phyloP scores from a whole-genome alignment of 2,888 invertebrate species.

The Linyphia triangularis region DNA sequence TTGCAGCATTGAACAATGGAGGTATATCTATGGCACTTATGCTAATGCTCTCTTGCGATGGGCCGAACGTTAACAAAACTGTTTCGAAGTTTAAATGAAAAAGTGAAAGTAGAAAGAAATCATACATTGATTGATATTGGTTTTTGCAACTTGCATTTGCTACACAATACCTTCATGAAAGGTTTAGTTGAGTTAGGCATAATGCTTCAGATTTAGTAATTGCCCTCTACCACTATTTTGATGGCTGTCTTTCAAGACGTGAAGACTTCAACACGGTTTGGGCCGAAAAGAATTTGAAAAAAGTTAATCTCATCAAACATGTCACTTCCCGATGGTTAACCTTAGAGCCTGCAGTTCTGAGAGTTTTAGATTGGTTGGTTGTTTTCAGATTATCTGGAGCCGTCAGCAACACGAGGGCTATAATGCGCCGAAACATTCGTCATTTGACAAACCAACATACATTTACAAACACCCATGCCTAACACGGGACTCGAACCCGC shows the following conservation, averaged over 20 bases:
- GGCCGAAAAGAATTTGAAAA: neutral
- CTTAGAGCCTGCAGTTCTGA: neutral
- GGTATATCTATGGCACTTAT: neutral
- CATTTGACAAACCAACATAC: too few relatives aligned
- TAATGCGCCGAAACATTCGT: too few relatives aligned
- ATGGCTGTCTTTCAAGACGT: neutral
- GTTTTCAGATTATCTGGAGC: too few relatives aligned
- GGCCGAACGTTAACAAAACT: neutral
- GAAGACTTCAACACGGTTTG: neutral
- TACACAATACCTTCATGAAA: neutral
- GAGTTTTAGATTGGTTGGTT: too few relatives aligned
- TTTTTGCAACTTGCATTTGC: neutral
- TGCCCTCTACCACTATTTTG: neutral
- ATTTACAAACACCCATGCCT: too few relatives aligned
- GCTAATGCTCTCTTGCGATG: neutral
- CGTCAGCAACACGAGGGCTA: too few relatives aligned
- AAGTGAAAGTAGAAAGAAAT: too few relatives aligned
- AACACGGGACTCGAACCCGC: too few relatives aligned
- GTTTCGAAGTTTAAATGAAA: neutral
- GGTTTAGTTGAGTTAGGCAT: neutral
- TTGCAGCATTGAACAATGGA: neutral
- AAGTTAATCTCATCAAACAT: neutral
- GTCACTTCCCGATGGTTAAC: neutral
- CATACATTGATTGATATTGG: neutral
- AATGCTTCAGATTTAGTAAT: neutral